Evolutionary conservation across 2,888 invertebrate genomes (phyloP).

Genomic region (Amaurobius ferox): DNA sequence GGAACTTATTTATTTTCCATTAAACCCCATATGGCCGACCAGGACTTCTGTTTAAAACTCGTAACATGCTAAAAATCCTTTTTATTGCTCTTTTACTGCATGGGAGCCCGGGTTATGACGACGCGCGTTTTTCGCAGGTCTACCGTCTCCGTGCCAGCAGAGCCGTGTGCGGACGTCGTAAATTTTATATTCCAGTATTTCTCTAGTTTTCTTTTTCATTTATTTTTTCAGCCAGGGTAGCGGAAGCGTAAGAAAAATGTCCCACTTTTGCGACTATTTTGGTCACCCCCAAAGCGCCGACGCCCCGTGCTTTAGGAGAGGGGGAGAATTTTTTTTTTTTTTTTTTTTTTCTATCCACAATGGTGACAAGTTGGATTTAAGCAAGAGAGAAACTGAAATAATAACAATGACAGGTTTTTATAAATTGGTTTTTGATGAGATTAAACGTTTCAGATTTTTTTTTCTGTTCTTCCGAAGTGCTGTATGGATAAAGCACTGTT

Average conservation of each 20-base stretch:
- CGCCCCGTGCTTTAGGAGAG: conserved; percentile 34
- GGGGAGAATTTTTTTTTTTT: neutral
- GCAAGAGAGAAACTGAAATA: neutral
- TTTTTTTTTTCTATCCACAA: neutral
- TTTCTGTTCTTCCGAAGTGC: no score
- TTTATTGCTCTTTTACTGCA: neutral
- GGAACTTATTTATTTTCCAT: neutral
- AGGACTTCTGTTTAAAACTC: neutral
- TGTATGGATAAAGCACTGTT: no score
- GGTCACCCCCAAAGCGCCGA: conserved; percentile 52
- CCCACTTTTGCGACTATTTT: conserved; percentile 56
- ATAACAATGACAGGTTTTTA: neutral
- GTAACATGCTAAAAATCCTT: neutral
- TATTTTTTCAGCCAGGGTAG: neutral
- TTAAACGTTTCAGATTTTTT: no score
- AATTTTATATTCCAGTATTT: conserved; percentile 55
- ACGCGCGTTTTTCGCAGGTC: neutral
- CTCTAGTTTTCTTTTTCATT: neutral
- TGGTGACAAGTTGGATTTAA: neutral
- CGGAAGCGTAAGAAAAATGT: conserved; percentile 53
- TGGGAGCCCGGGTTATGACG: neutral
- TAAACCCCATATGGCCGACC: neutral
- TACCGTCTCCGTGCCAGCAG: neutral
- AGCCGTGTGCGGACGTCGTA: conserved; percentile 25
- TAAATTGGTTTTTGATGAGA: no score